Evolutionary conservation across 1,140 invertebrate species (phyloP).

Genomic region (Eueides isabella): DNA sequence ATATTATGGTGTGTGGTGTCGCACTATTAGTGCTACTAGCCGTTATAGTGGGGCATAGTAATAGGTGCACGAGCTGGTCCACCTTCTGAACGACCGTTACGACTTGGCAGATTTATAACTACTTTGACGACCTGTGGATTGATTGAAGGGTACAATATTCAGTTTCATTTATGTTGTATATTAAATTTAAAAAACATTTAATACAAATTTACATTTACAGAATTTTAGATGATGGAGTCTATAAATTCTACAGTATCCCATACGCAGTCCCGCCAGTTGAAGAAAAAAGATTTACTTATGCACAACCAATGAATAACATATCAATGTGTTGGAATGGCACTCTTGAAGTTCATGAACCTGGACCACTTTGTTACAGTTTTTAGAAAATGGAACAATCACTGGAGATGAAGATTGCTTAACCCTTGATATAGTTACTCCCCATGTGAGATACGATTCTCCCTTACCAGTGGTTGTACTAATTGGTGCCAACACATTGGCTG

Average conservation of each 20-base stretch:
- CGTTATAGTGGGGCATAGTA: conserved; percentile 85
- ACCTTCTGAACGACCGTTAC: conserved; percentile 61
- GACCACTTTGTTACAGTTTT: conserved; percentile 86
- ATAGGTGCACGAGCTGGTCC: conserved; percentile 82
- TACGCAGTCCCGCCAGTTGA: conserved; percentile 91
- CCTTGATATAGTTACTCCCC: conserved; percentile 89
- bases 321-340: conserved; percentile 92
- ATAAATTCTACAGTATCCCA: conserved; percentile 92
- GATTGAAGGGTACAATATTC: conserved; percentile 86
- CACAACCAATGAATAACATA: conserved; percentile 85
- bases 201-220: conserved; percentile 72
- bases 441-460: conserved; percentile 87
- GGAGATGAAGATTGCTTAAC: conserved; percentile 92
- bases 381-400: conserved; percentile 84
- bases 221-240: conserved; percentile 87
- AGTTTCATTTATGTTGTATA: background rate
- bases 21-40: conserved; percentile 85
- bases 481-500: conserved; percentile 88
- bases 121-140: conserved; percentile 90
- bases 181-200: background rate
- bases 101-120: conserved; percentile 86
- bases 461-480: conserved; percentile 92
- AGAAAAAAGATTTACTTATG: conserved; percentile 87
- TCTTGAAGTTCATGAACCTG: conserved; percentile 86
- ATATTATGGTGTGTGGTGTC: conserved; percentile 79